Evolutionary conservation across 2,113 vertebrate genomes (phyloP).

Genomic region (Erythrocercus mccallii): DNA sequence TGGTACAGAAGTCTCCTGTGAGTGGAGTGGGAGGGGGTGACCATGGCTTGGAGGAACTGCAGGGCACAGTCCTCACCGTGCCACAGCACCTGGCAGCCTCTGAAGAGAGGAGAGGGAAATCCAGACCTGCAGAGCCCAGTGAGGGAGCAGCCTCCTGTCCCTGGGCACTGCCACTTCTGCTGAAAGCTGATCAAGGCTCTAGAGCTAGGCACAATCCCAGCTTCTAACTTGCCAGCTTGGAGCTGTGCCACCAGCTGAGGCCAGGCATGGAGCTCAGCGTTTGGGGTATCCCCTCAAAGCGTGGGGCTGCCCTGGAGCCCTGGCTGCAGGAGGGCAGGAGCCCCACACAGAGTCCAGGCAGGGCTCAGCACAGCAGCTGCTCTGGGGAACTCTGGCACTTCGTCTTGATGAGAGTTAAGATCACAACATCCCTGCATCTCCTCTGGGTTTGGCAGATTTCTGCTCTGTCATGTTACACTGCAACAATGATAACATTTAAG

Average conservation of each 20-base stretch:
- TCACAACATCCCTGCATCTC: neutral
- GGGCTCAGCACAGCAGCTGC: neutral
- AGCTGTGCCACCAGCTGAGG: neutral
- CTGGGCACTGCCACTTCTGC: neutral
- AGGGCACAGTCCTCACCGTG: neutral
- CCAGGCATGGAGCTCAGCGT: neutral
- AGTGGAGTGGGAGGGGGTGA: rapidly evolving
- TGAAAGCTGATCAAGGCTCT: no score
- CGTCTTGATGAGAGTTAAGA: neutral
- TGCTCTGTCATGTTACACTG: neutral
- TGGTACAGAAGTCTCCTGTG: neutral
- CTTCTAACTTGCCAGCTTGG: rapidly evolving
- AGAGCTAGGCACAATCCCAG: no score
- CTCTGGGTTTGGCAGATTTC: neutral
- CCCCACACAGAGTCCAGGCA: neutral
- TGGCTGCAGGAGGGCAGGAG: neutral
- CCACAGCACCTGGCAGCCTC: neutral
- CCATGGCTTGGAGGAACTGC: neutral
- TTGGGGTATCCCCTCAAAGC: no score
- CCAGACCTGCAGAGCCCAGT: neutral
- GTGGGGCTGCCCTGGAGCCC: neutral
- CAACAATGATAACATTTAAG: neutral
- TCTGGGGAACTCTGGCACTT: neutral
- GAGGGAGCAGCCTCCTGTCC: neutral
- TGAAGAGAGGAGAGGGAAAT: neutral